Base-by-base conservation (phyloP, 1,140 invertebrate genomes). In the Drosophila trapezifrons region DNA sequence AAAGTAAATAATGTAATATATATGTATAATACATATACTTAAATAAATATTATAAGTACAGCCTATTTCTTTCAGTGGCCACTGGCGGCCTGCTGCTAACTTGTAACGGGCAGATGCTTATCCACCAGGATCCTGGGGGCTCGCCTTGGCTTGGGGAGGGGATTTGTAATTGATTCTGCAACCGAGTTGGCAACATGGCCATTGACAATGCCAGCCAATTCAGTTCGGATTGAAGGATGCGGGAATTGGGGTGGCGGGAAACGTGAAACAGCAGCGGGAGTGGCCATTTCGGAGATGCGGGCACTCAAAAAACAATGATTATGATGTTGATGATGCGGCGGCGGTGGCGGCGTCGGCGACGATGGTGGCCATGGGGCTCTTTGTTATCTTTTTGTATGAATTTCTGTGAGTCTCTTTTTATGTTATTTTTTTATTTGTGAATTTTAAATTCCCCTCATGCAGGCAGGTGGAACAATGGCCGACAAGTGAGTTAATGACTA, bases 401-500 rank as follows among this genome's bases (percentile, higher is more conserved):
- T 43, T 59, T 42, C 38, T 29, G 42, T 43, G 20, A 29, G 25
- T 40, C 27, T 62, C 29, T 37, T 62, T 62, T 13, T 25, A 10
- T 60, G 10, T 37, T 57, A 15, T 15, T 38, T 49, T n/a, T 59
- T 40, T 56, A 12, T 65, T 59, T 72, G 69, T 40, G 20, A 49
- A 72, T 58, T 47, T 40, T 10, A 58, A 72, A 40, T 42, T 40
- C 13, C 27, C 18, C 40, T 71, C 40, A 71, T 72, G 69, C 66
- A 42, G 69, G 69, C 66, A 27, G 57, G 17, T 65, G 25, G 13
- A 38, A 69, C 64, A 69, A 55, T 55, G 64, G 65, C 35, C 51
- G 54, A 47, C 65, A 71, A 38, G 42, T 40, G 66, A 38, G 46
- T 71, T 71, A 71, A 71, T 72, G 51, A 56, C 65, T 58, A 72